Conservation (phyloP, 2,888 invertebrate genomes). For the Cyclophora albipunctata region DNA sequence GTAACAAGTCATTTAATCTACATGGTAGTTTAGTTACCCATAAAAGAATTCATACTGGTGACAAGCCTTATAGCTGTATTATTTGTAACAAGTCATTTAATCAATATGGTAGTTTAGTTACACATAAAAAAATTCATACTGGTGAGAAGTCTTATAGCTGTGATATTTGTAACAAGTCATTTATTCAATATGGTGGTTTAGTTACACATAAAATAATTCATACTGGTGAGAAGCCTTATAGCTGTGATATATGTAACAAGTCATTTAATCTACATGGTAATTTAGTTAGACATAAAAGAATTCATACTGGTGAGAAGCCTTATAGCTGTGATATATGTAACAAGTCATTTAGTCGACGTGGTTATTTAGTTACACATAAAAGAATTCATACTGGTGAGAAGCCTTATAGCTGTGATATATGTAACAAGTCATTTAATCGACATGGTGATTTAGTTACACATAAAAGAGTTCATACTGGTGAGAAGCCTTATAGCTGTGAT, state of each 20-base stretch:
- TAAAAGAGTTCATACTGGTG: slow-evolving; percentile 1
- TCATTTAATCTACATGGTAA: background rate
- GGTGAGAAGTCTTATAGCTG: too few relatives aligned
- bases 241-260: slow-evolving; percentile 1
- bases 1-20: too few relatives aligned
- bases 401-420: slow-evolving; percentile 5
- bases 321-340: slow-evolving; percentile 1
- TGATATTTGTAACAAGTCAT: too few relatives aligned
- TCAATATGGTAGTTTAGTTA: too few relatives aligned
- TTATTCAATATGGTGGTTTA: too few relatives aligned
- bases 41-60: too few relatives aligned
- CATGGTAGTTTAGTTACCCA: too few relatives aligned
- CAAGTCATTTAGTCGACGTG: background rate
- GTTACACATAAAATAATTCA: too few relatives aligned
- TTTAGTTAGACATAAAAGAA: slow-evolving; percentile 3
- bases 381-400: slow-evolving; percentile 3
- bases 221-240: too few relatives aligned
- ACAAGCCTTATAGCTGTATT: too few relatives aligned
- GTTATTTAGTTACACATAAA: slow-evolving; percentile 3
- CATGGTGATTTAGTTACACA: background rate
- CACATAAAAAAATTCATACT: too few relatives aligned
- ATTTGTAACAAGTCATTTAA: too few relatives aligned
- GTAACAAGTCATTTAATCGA: slow-evolving; percentile 1
- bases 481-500: slow-evolving; percentile 4
- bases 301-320: slow-evolving; percentile 4